phyloP scores from a whole-genome alignment of 2,113 vertebrate species.

The Myrmophylax atrothorax region DNA sequence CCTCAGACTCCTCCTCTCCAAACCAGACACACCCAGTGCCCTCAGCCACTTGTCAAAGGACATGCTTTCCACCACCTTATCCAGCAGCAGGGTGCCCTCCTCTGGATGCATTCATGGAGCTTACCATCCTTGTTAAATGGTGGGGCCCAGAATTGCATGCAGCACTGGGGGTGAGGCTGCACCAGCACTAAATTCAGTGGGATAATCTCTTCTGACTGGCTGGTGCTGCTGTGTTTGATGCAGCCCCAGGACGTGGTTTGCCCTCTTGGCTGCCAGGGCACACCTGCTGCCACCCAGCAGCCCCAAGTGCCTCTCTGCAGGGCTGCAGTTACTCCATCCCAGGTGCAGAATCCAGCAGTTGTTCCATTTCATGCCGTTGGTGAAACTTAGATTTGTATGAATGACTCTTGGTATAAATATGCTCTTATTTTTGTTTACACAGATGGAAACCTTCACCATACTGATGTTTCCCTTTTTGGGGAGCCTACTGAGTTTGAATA shows the following conservation, averaged over 20 bases:
- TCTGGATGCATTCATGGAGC: fast-evolving
- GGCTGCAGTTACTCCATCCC: background rate
- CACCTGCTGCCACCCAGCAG: background rate
- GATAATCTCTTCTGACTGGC: fast-evolving
- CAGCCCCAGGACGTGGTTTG: background rate
- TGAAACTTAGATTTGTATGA: background rate
- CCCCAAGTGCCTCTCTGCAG: background rate
- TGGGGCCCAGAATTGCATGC: background rate
- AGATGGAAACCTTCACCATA: slow-evolving; percentile 81
- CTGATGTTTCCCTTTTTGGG: slow-evolving; percentile 76
- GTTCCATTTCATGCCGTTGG: background rate
- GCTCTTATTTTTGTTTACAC: slow-evolving; percentile 47
- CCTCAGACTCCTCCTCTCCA: background rate
- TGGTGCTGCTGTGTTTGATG: background rate
- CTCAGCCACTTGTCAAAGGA: background rate
- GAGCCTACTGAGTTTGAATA: slow-evolving; percentile 96
- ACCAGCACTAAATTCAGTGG: background rate
- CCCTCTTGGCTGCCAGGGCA: background rate
- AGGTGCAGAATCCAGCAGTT: background rate
- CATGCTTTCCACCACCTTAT: background rate
- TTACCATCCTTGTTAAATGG: background rate
- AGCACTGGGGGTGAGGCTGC: background rate
- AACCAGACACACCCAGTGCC: background rate
- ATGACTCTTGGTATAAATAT: background rate
- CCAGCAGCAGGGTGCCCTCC: background rate